Percentiles rank a stretch among this genome's conserved stretches.
Evolutionary conservation across 2,888 invertebrate genomes (phyloP).

Genomic region (Ichneumoninae sp.): DNA sequence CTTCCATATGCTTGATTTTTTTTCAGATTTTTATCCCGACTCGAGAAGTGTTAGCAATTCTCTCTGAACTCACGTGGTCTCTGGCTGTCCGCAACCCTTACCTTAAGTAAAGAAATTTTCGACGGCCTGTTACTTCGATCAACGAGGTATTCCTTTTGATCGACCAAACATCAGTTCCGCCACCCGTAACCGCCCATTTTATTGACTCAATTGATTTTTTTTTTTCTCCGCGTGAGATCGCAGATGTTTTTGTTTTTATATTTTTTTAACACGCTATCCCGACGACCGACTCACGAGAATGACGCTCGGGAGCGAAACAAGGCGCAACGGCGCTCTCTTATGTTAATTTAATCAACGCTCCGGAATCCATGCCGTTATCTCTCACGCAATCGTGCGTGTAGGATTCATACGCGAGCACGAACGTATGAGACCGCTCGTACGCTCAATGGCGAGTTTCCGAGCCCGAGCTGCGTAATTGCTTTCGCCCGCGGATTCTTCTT

Average conservation of each 20-base stretch:
- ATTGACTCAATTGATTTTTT: no score
- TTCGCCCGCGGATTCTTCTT: conserved; percentile 44
- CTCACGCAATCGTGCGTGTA: conserved; percentile 53
- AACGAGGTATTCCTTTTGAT: no score
- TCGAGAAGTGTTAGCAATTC: no score
- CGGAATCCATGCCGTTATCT: conserved; percentile 46
- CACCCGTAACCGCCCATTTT: no score
- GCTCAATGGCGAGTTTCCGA: not conserved
- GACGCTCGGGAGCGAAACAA: not conserved
- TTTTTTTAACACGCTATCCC: not conserved
- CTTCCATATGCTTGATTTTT: no score
- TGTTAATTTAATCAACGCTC: conserved; percentile 65
- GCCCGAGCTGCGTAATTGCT: conserved; percentile 54
- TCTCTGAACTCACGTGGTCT: no score
- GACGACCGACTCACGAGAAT: not conserved
- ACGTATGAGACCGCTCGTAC: conserved; percentile 33
- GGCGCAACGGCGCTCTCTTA: conserved; percentile 1
- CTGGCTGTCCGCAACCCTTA: no score
- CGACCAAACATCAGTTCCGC: no score
- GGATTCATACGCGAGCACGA: conserved; percentile 48
- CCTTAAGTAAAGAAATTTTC: no score
- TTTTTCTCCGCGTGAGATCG: not conserved
- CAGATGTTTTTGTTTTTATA: not conserved
- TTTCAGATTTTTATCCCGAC: no score
- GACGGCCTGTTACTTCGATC: no score